Evolutionary conservation across 1,140 invertebrate genomes (phyloP).

Genomic region (Drosophila dunni): DNA sequence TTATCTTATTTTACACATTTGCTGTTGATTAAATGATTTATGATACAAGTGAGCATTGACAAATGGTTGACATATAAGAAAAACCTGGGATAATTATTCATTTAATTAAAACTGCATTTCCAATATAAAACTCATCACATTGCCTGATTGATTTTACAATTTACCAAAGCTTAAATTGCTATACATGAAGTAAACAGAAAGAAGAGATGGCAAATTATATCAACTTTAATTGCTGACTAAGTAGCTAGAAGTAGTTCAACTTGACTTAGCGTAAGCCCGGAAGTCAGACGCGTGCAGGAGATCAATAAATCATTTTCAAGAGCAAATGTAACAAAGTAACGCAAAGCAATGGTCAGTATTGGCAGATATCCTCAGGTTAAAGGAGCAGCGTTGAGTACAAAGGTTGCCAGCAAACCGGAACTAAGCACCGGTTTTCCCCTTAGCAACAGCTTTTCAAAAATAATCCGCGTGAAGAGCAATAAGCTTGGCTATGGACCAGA

Average conservation of each 20-base stretch:
- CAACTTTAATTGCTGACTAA: background rate
- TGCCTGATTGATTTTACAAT: background rate
- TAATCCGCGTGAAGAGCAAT: constrained; percentile 60
- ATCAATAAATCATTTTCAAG: constrained; percentile 70
- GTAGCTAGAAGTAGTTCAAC: background rate
- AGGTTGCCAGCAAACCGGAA: constrained; percentile 49
- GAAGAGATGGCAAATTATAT: background rate
- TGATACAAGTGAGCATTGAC: constrained; percentile 58
- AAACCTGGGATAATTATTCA: constrained; percentile 49
- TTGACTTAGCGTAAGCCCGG: background rate
- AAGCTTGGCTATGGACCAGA: background rate
- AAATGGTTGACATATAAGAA: constrained; percentile 52
- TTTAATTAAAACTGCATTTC: constrained; percentile 48
- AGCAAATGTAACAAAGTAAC: constrained; percentile 60
- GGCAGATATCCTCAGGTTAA: constrained; percentile 38
- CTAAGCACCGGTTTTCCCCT: constrained; percentile 51
- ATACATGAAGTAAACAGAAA: background rate
- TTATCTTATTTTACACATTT: background rate
- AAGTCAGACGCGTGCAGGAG: constrained; percentile 46
- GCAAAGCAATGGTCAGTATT: constrained; percentile 54
- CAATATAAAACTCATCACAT: background rate
- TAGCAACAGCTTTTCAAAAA: constrained; percentile 56
- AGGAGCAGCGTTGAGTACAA: constrained; percentile 11
- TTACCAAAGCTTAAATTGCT: background rate
- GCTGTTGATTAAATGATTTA: constrained; percentile 49